Conservation (phyloP, 1,140 invertebrate genomes). For the Lepidostoma basale region DNA sequence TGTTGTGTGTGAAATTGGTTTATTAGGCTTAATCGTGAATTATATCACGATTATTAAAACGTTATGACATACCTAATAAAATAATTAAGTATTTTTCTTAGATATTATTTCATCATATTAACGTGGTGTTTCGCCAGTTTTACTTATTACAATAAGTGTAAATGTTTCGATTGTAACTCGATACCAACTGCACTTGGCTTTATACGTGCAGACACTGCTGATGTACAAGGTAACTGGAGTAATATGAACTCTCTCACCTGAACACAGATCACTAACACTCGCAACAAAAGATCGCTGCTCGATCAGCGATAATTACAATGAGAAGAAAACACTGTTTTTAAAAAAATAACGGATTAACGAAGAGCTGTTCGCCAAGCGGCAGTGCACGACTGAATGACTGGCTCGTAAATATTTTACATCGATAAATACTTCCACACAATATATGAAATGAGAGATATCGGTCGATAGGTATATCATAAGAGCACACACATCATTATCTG, state of each 20-base stretch:
- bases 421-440: conserved; percentile 18
- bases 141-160: too few relatives aligned
- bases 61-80: too few relatives aligned
- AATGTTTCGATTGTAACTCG: too few relatives aligned
- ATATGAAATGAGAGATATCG: conserved; percentile 13
- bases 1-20: too few relatives aligned
- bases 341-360: too few relatives aligned
- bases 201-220: too few relatives aligned
- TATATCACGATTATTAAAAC: too few relatives aligned
- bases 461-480: not conserved
- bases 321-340: conserved; percentile 14
- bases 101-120: too few relatives aligned
- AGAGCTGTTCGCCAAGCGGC: conserved; percentile 24
- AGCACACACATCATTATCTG: conserved; percentile 5
- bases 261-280: not conserved
- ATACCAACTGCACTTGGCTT: too few relatives aligned
- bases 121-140: too few relatives aligned
- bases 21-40: too few relatives aligned
- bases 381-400: conserved; percentile 33
- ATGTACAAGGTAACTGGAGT: not conserved
- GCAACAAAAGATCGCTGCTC: not conserved
- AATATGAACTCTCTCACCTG: not conserved
- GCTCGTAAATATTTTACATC: conserved; percentile 25
- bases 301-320: not conserved
- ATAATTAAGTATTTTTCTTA: too few relatives aligned